A percentile compares a stretch with the other conserved stretches of the same genome.
These are phyloP conservation scores for Chascanopsetta lugubris DNA, from an alignment of 2,113 vertebrate species.

Conservation along the genomic window DNA sequence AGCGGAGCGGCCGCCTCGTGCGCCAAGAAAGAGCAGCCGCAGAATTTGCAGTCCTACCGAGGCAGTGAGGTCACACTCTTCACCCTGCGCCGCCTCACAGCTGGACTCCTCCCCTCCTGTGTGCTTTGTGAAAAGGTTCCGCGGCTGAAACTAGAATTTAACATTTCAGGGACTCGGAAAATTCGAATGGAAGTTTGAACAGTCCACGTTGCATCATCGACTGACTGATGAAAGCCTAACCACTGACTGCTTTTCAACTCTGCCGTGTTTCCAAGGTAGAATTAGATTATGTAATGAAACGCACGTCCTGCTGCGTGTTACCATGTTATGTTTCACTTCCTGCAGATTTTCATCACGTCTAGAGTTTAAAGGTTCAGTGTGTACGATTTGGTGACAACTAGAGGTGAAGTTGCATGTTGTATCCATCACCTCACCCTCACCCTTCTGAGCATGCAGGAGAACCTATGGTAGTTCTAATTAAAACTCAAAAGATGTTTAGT, in stretches of 20 bases:
- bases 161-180: constrained; percentile 22
- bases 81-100: constrained; percentile 25
- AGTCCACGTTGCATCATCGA: constrained; percentile 8
- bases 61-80: constrained; percentile 58
- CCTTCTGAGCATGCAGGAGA: no score
- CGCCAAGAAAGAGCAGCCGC: constrained; percentile 69
- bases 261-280: constrained; percentile 29
- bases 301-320: constrained; percentile 12
- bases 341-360: neutral
- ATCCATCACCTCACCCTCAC: no score
- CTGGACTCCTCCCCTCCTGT: constrained; percentile 14
- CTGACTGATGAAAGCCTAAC: constrained; percentile 26
- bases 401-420: no score
- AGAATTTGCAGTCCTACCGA: constrained; percentile 65
- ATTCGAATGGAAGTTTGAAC: constrained; percentile 23
- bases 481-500: no score
- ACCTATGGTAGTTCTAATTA: no score
- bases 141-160: constrained; percentile 15
- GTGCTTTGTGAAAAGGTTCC: constrained; percentile 21
- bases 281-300: constrained; percentile 38
- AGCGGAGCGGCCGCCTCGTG: constrained; percentile 36
- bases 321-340: neutral
- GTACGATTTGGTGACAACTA: no score
- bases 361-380: no score
- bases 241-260: constrained; percentile 19